Evolutionary conservation across 2,797 vertebrate species (phyloP).

Genomic region (Lates japonicus): DNA sequence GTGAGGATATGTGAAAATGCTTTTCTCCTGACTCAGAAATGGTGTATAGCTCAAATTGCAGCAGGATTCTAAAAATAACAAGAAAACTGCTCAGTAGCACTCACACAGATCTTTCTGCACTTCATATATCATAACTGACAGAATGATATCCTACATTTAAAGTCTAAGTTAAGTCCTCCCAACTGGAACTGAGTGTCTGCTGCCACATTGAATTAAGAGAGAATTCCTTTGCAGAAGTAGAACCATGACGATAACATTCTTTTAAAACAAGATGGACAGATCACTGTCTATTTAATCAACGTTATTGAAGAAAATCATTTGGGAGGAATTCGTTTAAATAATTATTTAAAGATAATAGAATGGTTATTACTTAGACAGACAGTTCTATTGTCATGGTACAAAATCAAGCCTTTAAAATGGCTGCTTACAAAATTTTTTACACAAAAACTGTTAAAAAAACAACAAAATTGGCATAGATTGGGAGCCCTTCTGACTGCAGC

Average conservation of each 20-base stretch:
- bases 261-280: constrained; percentile 31
- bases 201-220: constrained; percentile 77
- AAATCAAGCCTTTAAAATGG: constrained; percentile 35
- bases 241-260: constrained; percentile 49
- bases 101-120: constrained; percentile 63
- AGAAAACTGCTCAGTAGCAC: constrained; percentile 64
- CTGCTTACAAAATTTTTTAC: background rate
- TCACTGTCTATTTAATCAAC: constrained; percentile 13
- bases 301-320: constrained; percentile 3
- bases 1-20: constrained; percentile 55
- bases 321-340: background rate
- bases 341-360: background rate
- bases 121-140: constrained; percentile 82
- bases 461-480: constrained; percentile 23
- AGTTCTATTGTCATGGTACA: constrained; percentile 15
- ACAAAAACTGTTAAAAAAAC: constrained; percentile 13
- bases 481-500: constrained; percentile 49
- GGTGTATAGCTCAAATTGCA: constrained; percentile 56
- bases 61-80: constrained; percentile 70
- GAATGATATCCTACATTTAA: constrained; percentile 80
- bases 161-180: constrained; percentile 77
- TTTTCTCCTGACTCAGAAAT: constrained; percentile 60
- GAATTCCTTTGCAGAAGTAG: constrained; percentile 66
- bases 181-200: constrained; percentile 69
- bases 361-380: background rate